Evolutionary conservation across 2,113 vertebrate genomes (phyloP), one percentile per base, ranked within the genome.

Genomic region (Heterotis niloticus): DNA sequence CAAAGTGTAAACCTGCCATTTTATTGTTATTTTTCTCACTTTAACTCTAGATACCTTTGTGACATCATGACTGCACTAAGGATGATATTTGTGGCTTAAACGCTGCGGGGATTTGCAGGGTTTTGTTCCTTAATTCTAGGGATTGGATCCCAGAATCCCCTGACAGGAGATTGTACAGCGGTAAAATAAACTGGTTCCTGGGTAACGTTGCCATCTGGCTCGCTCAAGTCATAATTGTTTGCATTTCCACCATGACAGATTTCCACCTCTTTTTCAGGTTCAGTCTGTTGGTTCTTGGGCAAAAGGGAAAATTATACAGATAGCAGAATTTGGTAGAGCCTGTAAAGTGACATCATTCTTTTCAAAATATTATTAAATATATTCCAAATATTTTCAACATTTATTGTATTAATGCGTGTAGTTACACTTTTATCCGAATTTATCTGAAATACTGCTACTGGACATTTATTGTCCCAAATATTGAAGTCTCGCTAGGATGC

Each of bases 41-140:
- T 81, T 44, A 80, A 62, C 78, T 80, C 69, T 23, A 26, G 18
- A 26, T 84, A 64, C 80, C 68, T 51, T 17, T n/a, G 77, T 59
- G 75, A 81, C 83, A 82, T 82, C 73, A 82, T 85, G 85, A 83
- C 82, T 80, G 78, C 66, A 69, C 56, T 70, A 64, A 82, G 78
- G 82, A 79, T 74, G 70, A 82, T 80, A 83, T 84, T 85, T 85
- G 82, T 84, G 79, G 82, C 79, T 82, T 80, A 81, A 85, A 86
- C 85, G 73, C 72, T 81, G 65, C 57, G 80, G 81, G 74, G 78
- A 84, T 86, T 87, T 86, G 84, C 75, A 77, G 75, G 78, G 82
- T 75, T 83, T 87, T 83, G 82, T 79, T 84, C 51, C 34, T 34
- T 76, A 83, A 81, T 65, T 75, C 74, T 83, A 44, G 34, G 82